Evolutionary conservation across 2,113 vertebrate genomes (phyloP), one percentile per base, ranked within the genome.

Genomic region (Zosterops borbonicus): DNA sequence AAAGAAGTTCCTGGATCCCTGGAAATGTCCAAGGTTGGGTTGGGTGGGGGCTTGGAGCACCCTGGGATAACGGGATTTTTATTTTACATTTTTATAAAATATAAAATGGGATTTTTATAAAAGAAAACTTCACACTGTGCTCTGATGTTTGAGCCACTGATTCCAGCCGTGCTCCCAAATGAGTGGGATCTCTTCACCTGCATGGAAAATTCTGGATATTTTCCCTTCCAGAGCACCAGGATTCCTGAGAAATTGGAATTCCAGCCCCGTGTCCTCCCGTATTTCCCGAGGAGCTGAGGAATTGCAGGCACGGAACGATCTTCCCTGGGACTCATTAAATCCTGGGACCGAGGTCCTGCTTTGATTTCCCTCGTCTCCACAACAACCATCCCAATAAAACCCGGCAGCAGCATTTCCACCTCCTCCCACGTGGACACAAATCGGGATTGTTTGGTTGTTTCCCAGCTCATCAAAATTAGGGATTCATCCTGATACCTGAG

Each of bases 311-410:
- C 12, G 2, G 28, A 47, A 9, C 4, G 41, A 11, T 52, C 52
- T 80, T 83, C 88, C 58, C 62, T 58, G 94, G 62, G 77, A 80
- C 68, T 94, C 81, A 25, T 83, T 83, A 80, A 79, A 91, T 68
- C 81, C 23, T 63, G 50, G 73, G 77, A 63, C 84, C 39, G 4
- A 58, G 35, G n/a, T 73, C 81, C 25, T 80, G 67, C 35, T 77
- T 41, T 63, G 46, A 33, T 33, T 50, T 50, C 35, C 58, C 27
- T 60, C 21, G 1, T 39, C 46, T 62, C 22, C 74, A 62, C 74
- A 25, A 12, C 28, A 33, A 62, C 19, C 28, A 41, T 21, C 9
- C 35, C 74, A 21, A 77, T 27, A 16, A 63, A 77, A 63, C 17
- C 74, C 3, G 28, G 46, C 74, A 50, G 58, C 58, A 27, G 74